phyloP scores from a whole-genome alignment of 64 coral and sea anemone species.

The Catalaphyllia jardinei region DNA sequence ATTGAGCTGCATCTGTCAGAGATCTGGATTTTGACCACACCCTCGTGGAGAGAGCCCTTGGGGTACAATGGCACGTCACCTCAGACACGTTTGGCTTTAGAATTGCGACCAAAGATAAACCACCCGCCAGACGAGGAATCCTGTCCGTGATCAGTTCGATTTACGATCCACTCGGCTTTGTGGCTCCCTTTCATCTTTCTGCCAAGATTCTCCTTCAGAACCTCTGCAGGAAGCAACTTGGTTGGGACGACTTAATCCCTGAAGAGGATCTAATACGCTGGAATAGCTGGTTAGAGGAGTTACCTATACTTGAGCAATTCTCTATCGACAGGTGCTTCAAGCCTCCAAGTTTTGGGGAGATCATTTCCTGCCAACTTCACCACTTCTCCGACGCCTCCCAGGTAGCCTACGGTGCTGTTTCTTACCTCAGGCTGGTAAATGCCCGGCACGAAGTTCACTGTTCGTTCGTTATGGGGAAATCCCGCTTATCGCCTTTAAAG shows the following conservation, averaged over 20 bases:
- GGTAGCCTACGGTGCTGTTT: no score
- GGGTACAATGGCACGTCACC: slow-evolving; percentile 50
- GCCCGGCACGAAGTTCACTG: no score
- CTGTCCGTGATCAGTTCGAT: slow-evolving; percentile 32
- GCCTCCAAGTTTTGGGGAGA: no score
- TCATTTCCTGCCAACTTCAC: no score
- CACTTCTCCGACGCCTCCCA: no score
- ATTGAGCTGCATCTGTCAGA: slow-evolving; percentile 15
- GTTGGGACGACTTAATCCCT: slow-evolving; percentile 47
- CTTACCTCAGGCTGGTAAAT: no score
- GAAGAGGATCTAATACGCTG: slow-evolving; percentile 17
- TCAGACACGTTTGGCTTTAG: slow-evolving; percentile 47
- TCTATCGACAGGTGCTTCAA: no score
- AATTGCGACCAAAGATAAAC: slow-evolving; percentile 47
- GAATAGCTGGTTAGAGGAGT: slow-evolving; percentile 45
- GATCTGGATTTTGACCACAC: slow-evolving; percentile 46
- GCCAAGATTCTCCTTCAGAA: slow-evolving; percentile 51
- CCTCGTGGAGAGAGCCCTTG: slow-evolving; percentile 49
- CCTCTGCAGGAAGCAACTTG: slow-evolving; percentile 43
- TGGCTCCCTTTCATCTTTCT: slow-evolving; percentile 43
- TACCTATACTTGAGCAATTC: background rate
- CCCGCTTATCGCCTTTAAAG: slow-evolving; percentile 4
- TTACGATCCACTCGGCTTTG: slow-evolving; percentile 27
- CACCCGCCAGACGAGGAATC: slow-evolving; percentile 28
- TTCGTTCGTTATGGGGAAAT: slow-evolving; percentile 13